phyloP scores from a whole-genome alignment of 2,888 invertebrate genomes.

The Hirtodrosophila confusa region DNA sequence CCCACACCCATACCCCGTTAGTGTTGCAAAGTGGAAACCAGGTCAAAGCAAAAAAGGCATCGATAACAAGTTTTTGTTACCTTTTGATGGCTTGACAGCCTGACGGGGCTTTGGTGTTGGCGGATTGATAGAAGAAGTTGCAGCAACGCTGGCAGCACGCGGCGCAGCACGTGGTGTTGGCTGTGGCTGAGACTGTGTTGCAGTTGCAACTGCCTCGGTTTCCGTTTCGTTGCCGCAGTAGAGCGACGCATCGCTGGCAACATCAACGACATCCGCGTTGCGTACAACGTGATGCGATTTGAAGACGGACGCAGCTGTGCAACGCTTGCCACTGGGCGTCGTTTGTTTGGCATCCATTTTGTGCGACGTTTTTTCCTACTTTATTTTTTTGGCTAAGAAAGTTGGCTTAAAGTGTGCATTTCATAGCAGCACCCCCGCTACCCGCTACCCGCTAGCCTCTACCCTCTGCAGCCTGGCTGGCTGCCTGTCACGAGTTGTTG shows the following conservation, averaged over 20 bases:
- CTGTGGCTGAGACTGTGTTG: slow-evolving; percentile 58
- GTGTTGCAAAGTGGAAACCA: slow-evolving; percentile 46
- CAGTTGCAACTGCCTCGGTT: slow-evolving; percentile 23
- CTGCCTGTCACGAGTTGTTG: slow-evolving; percentile 35
- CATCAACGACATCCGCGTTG: slow-evolving; percentile 81
- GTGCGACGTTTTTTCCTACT: slow-evolving; percentile 14
- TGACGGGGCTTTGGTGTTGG: slow-evolving; percentile 84
- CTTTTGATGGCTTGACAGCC: slow-evolving; percentile 70
- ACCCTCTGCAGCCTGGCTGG: not conserved
- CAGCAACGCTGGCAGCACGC: slow-evolving; percentile 49
- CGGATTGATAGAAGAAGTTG: slow-evolving; percentile 53
- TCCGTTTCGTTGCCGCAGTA: slow-evolving; percentile 77
- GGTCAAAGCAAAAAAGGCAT: slow-evolving; percentile 60
- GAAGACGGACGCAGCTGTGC: slow-evolving; percentile 70
- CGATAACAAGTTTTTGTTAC: slow-evolving; percentile 44
- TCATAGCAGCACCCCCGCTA: slow-evolving; percentile 4
- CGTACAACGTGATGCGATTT: slow-evolving; percentile 69
- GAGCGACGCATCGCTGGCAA: slow-evolving; percentile 82
- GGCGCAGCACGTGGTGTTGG: slow-evolving; percentile 83
- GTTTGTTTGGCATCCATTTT: slow-evolving; percentile 72
- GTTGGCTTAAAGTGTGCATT: slow-evolving; percentile 38
- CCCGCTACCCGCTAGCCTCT: not conserved
- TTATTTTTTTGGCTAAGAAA: slow-evolving; percentile 41
- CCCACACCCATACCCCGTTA: not conserved
- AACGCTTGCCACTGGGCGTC: slow-evolving; percentile 61